Evolutionary conservation across 2,888 invertebrate species (phyloP).

Genomic region (Leucozona laternaria): DNA sequence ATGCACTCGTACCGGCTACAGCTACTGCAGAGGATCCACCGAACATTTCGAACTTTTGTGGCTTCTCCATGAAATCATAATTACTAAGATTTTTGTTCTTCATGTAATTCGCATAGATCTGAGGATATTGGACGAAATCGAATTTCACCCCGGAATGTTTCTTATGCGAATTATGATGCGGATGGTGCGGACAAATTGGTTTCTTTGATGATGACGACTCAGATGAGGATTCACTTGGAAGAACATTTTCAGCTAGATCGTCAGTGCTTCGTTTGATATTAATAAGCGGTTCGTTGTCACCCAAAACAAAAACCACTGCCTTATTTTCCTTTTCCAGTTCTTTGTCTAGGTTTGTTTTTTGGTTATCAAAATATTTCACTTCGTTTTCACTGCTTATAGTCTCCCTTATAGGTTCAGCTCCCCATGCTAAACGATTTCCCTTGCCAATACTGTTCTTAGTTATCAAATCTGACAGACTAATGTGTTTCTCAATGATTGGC

Average conservation of each 20-base stretch:
- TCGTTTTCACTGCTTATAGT: slow-evolving; percentile 82
- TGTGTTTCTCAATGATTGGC: slow-evolving; percentile 77
- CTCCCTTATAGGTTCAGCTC: slow-evolving; percentile 82
- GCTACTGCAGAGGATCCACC: slow-evolving; percentile 18
- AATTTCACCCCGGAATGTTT: slow-evolving; percentile 90
- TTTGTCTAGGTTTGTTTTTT: slow-evolving; percentile 53
- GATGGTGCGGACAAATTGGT: slow-evolving; percentile 79
- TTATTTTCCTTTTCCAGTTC: slow-evolving; percentile 76
- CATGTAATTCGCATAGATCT: slow-evolving; percentile 90
- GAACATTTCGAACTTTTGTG: slow-evolving; percentile 79
- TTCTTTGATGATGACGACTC: slow-evolving; percentile 38
- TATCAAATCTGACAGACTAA: slow-evolving; percentile 82
- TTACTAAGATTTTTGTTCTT: slow-evolving; percentile 89
- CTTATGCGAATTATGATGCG: slow-evolving; percentile 83
- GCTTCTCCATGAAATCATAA: slow-evolving; percentile 79
- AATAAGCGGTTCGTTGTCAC: slow-evolving; percentile 88
- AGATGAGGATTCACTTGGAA: slow-evolving; percentile 22
- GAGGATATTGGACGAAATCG: slow-evolving; percentile 89
- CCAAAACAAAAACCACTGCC: slow-evolving; percentile 88
- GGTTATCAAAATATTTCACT: slow-evolving; percentile 64
- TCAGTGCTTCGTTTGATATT: slow-evolving; percentile 86
- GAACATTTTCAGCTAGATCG: slow-evolving; percentile 77
- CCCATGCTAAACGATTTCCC: slow-evolving; percentile 81
- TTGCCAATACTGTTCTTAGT: slow-evolving; percentile 83
- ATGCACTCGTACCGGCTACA: slow-evolving; percentile 52